Base-by-base conservation (phyloP, 2,797 vertebrate species). In the Enteromius radiatus region DNA sequence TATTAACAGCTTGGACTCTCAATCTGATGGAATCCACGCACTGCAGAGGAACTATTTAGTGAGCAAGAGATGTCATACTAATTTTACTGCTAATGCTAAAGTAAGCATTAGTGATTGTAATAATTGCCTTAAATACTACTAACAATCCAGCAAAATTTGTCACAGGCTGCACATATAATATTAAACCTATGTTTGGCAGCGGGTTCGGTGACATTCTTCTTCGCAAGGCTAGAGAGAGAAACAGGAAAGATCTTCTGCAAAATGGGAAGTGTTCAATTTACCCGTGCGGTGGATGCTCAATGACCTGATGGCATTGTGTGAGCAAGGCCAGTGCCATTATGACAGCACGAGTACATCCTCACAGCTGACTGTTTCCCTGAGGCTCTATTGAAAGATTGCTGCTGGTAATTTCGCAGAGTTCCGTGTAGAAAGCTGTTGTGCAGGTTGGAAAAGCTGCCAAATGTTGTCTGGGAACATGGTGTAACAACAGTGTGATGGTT, bases 241-340 rank as follows among this genome's bases (percentile, higher is more conserved):
- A 63, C 76, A 28, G 15, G 41, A 85, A 49, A 64, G 28, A 43
- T 59, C 75, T 15, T 59, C 56, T 21, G 61, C 17, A 76, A 81
- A 81, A 43, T 76, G 70, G 36, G 61, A 82, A 65, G 80, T 31
- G 71, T 76, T 82, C 45, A 82, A 78, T 81, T 83, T 84, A 64
- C 52, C 73, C 65, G 17, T 80, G 61, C 36, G 59, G 45, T 59
- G 43, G 73, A 74, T 54, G 67, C 83, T 80, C 80, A 80, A 49
- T 86, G 80, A 82, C 73, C 84, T 76, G 67, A 78, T 36, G 77
- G 67, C 63, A 75, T 81, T 88, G 85, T 86, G 52, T 28, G 73
- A 65, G 26, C 52, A 73, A 85, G 76, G 75, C 68, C 49, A 56
- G 76, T 85, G 80, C 54, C 71, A 81, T 81, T 82, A 77, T 77